Percentiles rank a stretch among this genome's conserved stretches.
Conservation (phyloP, 2,888 invertebrate species). For the Brachyptera risi region DNA sequence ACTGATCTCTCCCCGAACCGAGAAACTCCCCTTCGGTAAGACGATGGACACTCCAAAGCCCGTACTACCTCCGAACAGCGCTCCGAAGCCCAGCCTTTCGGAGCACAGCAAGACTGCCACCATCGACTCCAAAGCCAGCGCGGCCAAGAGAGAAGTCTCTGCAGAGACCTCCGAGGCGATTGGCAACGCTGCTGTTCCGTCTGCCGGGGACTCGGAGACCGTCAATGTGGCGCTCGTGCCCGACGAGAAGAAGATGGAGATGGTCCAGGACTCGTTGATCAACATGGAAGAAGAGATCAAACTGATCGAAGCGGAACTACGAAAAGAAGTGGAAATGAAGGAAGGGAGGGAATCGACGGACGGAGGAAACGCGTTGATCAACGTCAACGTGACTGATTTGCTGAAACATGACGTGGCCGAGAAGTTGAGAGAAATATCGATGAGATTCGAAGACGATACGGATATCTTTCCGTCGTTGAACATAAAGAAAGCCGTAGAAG, state of each 20-base stretch:
- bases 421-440: conserved; percentile 10
- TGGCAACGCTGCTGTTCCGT: too few relatives aligned
- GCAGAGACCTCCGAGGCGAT: too few relatives aligned
- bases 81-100: not conserved
- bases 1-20: too few relatives aligned
- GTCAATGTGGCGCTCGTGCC: not conserved
- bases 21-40: too few relatives aligned
- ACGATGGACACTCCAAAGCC: not conserved
- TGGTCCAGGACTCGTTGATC: not conserved
- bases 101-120: not conserved
- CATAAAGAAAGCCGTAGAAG: conserved; percentile 2
- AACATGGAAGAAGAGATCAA: not conserved
- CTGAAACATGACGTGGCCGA: conserved; percentile 11
- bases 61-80: not conserved
- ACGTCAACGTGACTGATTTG: not conserved
- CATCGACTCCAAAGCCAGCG: not conserved
- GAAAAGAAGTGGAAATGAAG: too few relatives aligned
- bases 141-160: too few relatives aligned
- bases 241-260: not conserved
- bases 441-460: not conserved
- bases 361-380: not conserved
- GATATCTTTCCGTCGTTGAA: conserved; percentile 11
- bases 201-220: too few relatives aligned
- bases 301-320: not conserved
- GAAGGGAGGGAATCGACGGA: not conserved